Base-by-base conservation (phyloP, 1,140 invertebrate species). In the Polyergus mexicanus region DNA sequence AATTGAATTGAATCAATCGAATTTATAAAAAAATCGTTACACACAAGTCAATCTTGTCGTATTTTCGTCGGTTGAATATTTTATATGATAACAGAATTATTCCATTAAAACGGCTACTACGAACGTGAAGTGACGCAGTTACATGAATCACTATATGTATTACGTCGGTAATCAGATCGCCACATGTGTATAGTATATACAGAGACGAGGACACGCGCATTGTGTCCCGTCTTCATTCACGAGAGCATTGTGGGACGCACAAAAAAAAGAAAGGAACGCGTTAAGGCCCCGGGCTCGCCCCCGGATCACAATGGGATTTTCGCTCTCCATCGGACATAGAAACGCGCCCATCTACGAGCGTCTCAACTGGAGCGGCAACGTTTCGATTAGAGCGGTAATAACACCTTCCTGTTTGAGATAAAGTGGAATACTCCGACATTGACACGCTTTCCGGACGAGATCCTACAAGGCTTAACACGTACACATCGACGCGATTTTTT, bases 211-310 rank as follows among this genome's bases (percentile, higher is more conserved):
- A 60, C 35, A 47, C 58, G 19, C 58, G 32, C 11, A 76, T 77
- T 84, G 78, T 84, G 78, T 83, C 32, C 71, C 62, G 65, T 41
- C 47, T 84, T 84, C 62, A 77, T 84, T 84, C 72, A 84, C 74
- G 22, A 62, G 47, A 41, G 72, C 32, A 84, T 84, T 77, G 81
- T 77, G 44, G 35, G 58, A 54, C 22, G 7, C n/a, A 62, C 54
- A 62, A 83, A 83, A 72, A 60, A 56, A 51, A 28, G 25, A 60
- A 56, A 51, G n/a, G 25, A 51, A 56, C 44, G 11, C 22, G 16
- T 13, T 25, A 44, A 44, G 80, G 41, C 25, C 32, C 32, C 44
- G 71, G 44, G 72, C 81, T 28, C 58, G n/a, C 11, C 54, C 28
- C 56, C 41, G 41, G 41, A 10, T 44, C 7, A 19, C 41, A 60